phyloP scores from a whole-genome alignment of 2,113 vertebrate species.

The Mohoua ochrocephala region DNA sequence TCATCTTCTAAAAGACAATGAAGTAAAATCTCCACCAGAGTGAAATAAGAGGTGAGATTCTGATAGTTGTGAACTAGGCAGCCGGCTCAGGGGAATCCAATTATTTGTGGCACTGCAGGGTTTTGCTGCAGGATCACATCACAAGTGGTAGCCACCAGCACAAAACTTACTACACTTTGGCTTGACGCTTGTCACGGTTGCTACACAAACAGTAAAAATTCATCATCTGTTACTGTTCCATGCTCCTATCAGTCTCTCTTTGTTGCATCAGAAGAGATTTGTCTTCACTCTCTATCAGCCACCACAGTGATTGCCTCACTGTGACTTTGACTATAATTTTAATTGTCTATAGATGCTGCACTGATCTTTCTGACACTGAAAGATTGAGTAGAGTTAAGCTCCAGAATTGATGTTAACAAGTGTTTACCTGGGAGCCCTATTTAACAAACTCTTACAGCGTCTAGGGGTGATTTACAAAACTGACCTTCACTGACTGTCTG shows the following conservation, averaged over 20 bases:
- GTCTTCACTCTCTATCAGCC: background rate
- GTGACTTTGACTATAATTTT: slow-evolving; percentile 5
- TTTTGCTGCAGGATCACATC: background rate
- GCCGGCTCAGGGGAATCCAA: background rate
- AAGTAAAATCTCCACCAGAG: background rate
- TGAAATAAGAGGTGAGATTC: slow-evolving; percentile 10
- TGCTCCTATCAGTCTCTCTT: background rate
- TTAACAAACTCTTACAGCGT: background rate
- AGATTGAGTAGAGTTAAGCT: background rate
- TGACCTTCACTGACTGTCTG: background rate
- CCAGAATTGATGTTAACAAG: background rate
- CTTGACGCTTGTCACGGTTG: background rate
- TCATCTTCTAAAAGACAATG: background rate
- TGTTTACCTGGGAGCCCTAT: slow-evolving; percentile 6
- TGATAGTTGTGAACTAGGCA: background rate
- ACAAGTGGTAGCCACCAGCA: background rate
- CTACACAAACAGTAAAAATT: background rate
- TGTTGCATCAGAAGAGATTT: background rate
- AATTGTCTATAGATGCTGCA: background rate
- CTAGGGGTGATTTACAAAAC: background rate
- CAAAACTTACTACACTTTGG: background rate
- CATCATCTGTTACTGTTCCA: background rate
- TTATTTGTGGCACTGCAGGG: background rate
- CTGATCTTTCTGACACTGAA: background rate
- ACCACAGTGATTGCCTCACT: background rate